Conservation (phyloP, 2,113 vertebrate species). For the Lucifuga dentata region DNA sequence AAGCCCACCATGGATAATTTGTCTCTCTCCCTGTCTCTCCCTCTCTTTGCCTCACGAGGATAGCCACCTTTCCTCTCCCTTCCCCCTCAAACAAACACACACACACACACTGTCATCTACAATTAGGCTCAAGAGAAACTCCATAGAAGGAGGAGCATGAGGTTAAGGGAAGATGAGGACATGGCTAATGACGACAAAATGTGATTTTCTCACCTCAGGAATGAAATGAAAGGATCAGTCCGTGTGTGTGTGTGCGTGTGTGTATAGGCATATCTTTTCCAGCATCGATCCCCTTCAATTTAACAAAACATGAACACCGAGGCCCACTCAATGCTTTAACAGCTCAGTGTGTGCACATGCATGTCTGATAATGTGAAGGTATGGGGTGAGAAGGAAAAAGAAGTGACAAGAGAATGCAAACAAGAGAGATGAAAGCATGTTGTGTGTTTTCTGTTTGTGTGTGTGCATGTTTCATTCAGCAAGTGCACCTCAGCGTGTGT, state of each 20-base stretch:
- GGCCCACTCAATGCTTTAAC: slow-evolving; percentile 19
- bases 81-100: slow-evolving; percentile 60
- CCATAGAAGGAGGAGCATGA: slow-evolving; percentile 69
- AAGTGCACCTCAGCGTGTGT: slow-evolving; percentile 9
- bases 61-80: slow-evolving; percentile 70
- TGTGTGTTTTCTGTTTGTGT: background rate
- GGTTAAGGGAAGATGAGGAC: slow-evolving; percentile 59
- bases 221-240: slow-evolving; percentile 28
- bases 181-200: slow-evolving; percentile 45
- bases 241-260: slow-evolving; percentile 11
- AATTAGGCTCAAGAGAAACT: slow-evolving; percentile 78
- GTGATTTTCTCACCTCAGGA: slow-evolving; percentile 58
- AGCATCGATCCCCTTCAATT: slow-evolving; percentile 1
- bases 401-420: slow-evolving; percentile 21
- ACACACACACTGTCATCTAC: slow-evolving; percentile 76
- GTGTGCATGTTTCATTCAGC: slow-evolving; percentile 1
- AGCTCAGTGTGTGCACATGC: slow-evolving; percentile 31
- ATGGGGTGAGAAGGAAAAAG: slow-evolving; percentile 26
- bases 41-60: slow-evolving; percentile 41
- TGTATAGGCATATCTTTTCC: slow-evolving; percentile 23
- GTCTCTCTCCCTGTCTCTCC: slow-evolving; percentile 25
- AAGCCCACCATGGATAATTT: slow-evolving; percentile 23
- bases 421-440: background rate
- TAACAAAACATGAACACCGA: slow-evolving; percentile 6
- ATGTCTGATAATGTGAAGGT: slow-evolving; percentile 18